phyloP scores from a whole-genome alignment of 2,888 invertebrate genomes.

The Magallana nippona region DNA sequence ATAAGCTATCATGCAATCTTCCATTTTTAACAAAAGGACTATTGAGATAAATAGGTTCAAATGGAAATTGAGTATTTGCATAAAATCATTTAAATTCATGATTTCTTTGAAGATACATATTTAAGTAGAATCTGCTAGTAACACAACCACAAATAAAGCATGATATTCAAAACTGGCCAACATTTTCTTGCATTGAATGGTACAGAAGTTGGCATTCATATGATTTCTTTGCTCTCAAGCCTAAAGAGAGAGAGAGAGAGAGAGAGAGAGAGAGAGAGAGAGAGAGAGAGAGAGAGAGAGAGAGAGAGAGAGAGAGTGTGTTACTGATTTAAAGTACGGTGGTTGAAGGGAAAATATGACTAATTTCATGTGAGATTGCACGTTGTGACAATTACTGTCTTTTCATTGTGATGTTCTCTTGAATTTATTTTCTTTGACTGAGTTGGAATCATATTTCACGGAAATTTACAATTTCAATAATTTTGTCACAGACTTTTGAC shows the following conservation, averaged over 20 bases:
- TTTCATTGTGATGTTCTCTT: not conserved
- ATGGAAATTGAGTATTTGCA: slow-evolving; percentile 31
- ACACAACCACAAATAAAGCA: not conserved
- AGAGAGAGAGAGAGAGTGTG: too few species aligned
- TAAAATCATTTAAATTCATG: slow-evolving; percentile 28
- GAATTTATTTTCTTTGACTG: not conserved
- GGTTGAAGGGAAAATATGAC: not conserved
- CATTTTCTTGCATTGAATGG: too few species aligned
- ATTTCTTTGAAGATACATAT: slow-evolving; percentile 23
- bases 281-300: not conserved
- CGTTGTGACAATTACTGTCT: not conserved
- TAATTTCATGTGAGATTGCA: not conserved
- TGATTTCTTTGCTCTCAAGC: not conserved
- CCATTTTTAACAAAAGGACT: not conserved
- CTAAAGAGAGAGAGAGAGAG: too few species aligned
- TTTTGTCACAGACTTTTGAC: slow-evolving; percentile 23
- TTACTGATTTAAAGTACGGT: not conserved
- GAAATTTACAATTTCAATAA: slow-evolving; percentile 19
- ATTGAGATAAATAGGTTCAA: slow-evolving; percentile 25
- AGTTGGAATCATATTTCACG: not conserved
- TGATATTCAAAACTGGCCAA: not conserved
- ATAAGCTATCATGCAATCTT: not conserved
- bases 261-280: not conserved
- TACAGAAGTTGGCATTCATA: too few species aligned
- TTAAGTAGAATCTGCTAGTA: not conserved